Conservation (phyloP, 2,797 vertebrate species). For the Syndactyla subalaris region DNA sequence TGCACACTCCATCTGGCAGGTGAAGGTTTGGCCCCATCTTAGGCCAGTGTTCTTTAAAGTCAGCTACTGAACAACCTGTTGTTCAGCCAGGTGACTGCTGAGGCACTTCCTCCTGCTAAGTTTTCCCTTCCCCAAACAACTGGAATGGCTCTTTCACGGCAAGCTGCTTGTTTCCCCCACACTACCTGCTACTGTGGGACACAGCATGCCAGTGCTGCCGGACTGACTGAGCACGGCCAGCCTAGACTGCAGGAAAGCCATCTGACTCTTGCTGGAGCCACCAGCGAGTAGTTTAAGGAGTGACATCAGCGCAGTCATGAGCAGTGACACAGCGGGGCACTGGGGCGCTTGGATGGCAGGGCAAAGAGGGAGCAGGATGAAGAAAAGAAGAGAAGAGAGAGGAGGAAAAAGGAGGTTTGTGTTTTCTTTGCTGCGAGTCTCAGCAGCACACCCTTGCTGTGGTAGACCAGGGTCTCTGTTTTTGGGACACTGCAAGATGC, state of each 20-base stretch:
- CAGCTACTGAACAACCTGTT: not conserved
- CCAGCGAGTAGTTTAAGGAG: not conserved
- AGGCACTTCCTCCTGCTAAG: not conserved
- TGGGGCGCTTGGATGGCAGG: not conserved
- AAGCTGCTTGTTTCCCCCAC: fast-evolving
- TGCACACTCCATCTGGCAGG: fast-evolving
- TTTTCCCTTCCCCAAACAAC: not conserved
- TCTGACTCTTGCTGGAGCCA: not conserved
- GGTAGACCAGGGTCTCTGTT: fast-evolving
- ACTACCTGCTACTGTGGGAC: not conserved
- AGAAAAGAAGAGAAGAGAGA: not conserved
- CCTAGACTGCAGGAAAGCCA: not conserved
- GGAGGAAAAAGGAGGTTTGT: not conserved
- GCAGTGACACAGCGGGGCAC: not conserved
- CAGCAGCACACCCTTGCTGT: not conserved
- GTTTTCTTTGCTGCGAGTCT: not conserved
- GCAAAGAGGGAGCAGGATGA: not conserved
- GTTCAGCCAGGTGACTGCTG: not conserved
- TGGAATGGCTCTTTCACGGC: too few species aligned
- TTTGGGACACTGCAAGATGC: fast-evolving
- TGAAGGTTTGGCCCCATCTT: not conserved
- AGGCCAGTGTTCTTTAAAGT: not conserved
- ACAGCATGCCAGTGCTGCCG: fast-evolving
- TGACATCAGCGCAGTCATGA: fast-evolving
- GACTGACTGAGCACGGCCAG: fast-evolving